These are phyloP conservation scores for Atlantisia rogersi DNA, from an alignment of 2,113 vertebrate species.

Conservation along the genomic window DNA sequence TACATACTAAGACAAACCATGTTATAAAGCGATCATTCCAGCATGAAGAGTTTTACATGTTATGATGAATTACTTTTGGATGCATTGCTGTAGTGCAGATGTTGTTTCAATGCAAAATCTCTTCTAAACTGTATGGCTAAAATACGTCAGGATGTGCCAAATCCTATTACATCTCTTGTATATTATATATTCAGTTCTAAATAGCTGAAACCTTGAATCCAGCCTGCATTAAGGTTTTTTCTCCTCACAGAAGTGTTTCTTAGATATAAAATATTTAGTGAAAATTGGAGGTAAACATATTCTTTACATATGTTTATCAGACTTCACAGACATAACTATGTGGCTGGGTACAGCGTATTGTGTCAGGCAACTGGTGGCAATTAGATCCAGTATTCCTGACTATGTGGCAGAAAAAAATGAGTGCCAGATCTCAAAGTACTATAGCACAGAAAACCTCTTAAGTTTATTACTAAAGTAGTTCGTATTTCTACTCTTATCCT, in stretches of 20 bases:
- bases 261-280: not conserved
- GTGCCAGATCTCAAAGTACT: not conserved
- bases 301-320: not conserved
- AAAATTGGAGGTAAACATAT: not conserved
- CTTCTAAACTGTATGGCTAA: not conserved
- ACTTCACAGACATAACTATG: not conserved
- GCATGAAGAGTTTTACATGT: not conserved
- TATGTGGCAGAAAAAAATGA: not conserved
- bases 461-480: not conserved
- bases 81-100: not conserved
- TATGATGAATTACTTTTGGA: not conserved
- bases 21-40: not conserved
- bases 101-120: not conserved
- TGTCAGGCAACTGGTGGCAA: not conserved
- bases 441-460: not conserved
- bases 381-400: not conserved
- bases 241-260: not conserved
- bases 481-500: not conserved
- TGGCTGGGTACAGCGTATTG: not conserved
- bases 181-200: not conserved
- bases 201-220: not conserved
- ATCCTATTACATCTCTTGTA: not conserved
- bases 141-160: not conserved
- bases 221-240: not conserved
- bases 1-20: not conserved